A percentile compares a stretch with the other conserved stretches of the same genome.
Conservation (phyloP, 2,113 vertebrate genomes). For the Megaleporinus macrocephalus region DNA sequence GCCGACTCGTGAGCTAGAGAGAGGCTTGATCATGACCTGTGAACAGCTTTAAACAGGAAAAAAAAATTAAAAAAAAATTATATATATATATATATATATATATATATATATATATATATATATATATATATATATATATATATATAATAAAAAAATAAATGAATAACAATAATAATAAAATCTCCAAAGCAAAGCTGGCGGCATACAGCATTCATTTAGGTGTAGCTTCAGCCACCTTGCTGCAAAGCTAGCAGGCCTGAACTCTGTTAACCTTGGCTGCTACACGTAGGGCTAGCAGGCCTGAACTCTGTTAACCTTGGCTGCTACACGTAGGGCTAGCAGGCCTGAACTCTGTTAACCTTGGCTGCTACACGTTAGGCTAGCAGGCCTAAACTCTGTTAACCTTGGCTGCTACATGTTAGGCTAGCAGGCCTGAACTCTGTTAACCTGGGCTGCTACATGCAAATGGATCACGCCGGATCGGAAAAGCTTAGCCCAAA, state of each 20-base stretch:
- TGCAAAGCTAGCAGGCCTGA: conserved; percentile 2
- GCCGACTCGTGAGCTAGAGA: conserved; percentile 66
- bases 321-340: neutral
- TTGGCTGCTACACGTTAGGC: neutral
- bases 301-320: neutral
- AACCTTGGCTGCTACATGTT: neutral
- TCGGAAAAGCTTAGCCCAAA: conserved; percentile 35
- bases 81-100: too few relatives aligned
- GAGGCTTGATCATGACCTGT: conserved; percentile 65
- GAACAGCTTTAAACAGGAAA: conserved; percentile 52
- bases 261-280: too few relatives aligned
- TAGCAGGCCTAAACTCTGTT: neutral
- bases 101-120: too few relatives aligned
- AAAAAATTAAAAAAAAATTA: too few relatives aligned
- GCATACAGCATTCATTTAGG: neutral
- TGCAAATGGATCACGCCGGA: conserved; percentile 21
- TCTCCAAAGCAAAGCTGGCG: neutral
- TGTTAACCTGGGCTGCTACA: conserved; percentile 17
- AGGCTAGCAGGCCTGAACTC: neutral
- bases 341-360: neutral
- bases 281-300: neutral
- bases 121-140: too few relatives aligned
- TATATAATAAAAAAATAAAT: too few relatives aligned
- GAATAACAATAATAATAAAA: too few relatives aligned
- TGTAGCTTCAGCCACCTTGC: neutral